Evolutionary conservation across 1,140 invertebrate species (phyloP).

Genomic region (Mya arenaria): DNA sequence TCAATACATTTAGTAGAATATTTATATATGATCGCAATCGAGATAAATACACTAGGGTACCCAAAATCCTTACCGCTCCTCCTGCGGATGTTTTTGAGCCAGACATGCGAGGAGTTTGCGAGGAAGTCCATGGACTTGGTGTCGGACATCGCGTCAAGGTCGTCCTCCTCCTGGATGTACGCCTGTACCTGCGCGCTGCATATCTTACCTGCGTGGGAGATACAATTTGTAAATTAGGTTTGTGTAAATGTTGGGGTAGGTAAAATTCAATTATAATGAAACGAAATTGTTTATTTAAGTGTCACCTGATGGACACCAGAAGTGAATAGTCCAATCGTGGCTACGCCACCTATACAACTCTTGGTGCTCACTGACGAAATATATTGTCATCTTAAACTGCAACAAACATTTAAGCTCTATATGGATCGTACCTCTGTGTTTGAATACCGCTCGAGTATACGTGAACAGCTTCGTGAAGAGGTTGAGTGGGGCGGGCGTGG

Average conservation of each 20-base stretch:
- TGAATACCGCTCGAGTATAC: slow-evolving; percentile 88
- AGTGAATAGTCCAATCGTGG: background rate
- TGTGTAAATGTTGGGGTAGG: no score
- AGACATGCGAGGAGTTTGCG: slow-evolving; percentile 69
- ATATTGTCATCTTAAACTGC: no score
- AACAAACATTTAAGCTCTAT: no score
- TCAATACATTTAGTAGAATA: no score
- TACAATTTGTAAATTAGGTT: no score
- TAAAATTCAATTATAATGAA: no score
- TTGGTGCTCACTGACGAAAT: no score
- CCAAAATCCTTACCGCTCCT: slow-evolving; percentile 78
- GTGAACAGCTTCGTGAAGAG: slow-evolving; percentile 91
- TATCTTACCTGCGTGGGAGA: slow-evolving; percentile 74
- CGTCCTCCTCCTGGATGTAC: slow-evolving; percentile 73
- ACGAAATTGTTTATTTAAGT: no score
- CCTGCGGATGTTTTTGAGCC: slow-evolving; percentile 75
- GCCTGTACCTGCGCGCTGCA: slow-evolving; percentile 69
- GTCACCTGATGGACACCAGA: no score
- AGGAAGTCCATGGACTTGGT: slow-evolving; percentile 70
- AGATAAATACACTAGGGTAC: no score
- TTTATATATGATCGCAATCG: no score
- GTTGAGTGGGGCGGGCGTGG: slow-evolving; percentile 98
- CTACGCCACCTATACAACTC: background rate
- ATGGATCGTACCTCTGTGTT: slow-evolving; percentile 87
- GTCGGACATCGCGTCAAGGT: slow-evolving; percentile 64